Percentiles rank a stretch among this genome's conserved stretches.
Conservation (phyloP, 2,888 invertebrate species). For the Hirtodrosophila histrioides region DNA sequence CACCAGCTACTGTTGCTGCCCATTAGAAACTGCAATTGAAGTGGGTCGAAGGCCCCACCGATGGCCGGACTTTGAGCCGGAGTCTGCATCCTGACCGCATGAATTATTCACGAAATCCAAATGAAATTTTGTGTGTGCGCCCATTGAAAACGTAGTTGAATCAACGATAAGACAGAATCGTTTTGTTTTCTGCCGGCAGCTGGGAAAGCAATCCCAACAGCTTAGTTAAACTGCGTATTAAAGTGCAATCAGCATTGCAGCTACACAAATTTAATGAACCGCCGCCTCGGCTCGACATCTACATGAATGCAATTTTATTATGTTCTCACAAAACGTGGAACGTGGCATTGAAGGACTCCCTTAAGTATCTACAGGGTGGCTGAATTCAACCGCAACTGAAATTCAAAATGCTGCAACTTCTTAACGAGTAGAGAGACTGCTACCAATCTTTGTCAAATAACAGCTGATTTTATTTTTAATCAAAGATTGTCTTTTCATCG, state of each 20-base stretch:
- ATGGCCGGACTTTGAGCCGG: background rate
- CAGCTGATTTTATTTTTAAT: too few species aligned
- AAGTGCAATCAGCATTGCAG: background rate
- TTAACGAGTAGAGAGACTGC: too few species aligned
- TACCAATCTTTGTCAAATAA: too few species aligned
- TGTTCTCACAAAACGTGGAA: too few species aligned
- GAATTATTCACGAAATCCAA: slow-evolving; percentile 52
- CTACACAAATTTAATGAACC: background rate
- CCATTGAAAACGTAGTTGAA: slow-evolving; percentile 31
- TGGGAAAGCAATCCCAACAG: background rate
- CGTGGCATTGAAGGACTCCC: too few species aligned
- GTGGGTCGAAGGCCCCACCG: slow-evolving; percentile 32
- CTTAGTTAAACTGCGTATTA: slow-evolving; percentile 14
- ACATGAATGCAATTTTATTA: background rate
- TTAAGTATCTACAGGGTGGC: too few species aligned
- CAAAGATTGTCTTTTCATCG: too few species aligned
- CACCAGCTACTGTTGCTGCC: slow-evolving; percentile 30
- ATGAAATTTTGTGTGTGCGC: slow-evolving; percentile 10
- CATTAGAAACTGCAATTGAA: slow-evolving; percentile 49
- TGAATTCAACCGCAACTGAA: too few species aligned
- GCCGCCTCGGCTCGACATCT: background rate
- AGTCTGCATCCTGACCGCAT: slow-evolving; percentile 42
- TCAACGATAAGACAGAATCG: slow-evolving; percentile 29
- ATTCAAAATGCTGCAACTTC: too few species aligned
- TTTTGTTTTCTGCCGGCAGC: slow-evolving; percentile 3